phyloP scores from a whole-genome alignment of 1,140 invertebrate species.

The Megalonaias nervosa region DNA sequence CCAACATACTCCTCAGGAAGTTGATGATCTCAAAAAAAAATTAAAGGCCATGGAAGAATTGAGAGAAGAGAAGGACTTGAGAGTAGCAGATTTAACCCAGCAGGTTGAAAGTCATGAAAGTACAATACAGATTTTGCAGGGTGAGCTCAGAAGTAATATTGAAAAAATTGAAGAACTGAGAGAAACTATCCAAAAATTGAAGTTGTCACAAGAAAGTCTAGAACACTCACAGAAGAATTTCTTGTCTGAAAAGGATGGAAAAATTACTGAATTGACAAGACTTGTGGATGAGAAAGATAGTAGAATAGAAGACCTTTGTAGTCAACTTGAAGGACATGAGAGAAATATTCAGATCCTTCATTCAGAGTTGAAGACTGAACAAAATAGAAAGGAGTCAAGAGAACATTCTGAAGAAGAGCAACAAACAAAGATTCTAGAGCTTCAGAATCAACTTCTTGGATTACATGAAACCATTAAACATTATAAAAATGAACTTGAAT shows the following conservation, averaged over 20 bases:
- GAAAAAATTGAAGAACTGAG: constrained; percentile 21
- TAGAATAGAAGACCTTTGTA: constrained; percentile 16
- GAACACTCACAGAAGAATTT: no score
- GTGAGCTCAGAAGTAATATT: constrained; percentile 30
- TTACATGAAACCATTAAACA: background rate
- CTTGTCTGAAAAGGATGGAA: background rate
- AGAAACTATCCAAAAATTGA: constrained; percentile 7
- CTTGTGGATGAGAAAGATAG: constrained; percentile 6
- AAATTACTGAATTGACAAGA: background rate
- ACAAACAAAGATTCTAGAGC: constrained; percentile 8
- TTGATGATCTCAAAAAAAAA: constrained; percentile 2
- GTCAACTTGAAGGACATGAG: constrained; percentile 10
- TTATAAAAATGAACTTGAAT: background rate
- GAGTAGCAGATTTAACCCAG: constrained; percentile 14
- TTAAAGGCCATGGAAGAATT: background rate
- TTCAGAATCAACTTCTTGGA: constrained; percentile 4
- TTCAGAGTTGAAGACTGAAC: constrained; percentile 10
- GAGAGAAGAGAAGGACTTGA: constrained; percentile 9
- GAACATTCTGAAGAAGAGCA: constrained; percentile 29
- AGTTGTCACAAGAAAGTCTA: background rate
- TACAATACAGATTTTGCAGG: constrained; percentile 38
- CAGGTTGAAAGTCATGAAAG: constrained; percentile 13
- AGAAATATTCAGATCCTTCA: constrained; percentile 34
- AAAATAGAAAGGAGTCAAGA: background rate
- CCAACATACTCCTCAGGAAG: background rate